Percentiles rank a stretch among this genome's conserved stretches.
Conservation (phyloP, 2,888 invertebrate genomes). For the Nudaria mundana region DNA sequence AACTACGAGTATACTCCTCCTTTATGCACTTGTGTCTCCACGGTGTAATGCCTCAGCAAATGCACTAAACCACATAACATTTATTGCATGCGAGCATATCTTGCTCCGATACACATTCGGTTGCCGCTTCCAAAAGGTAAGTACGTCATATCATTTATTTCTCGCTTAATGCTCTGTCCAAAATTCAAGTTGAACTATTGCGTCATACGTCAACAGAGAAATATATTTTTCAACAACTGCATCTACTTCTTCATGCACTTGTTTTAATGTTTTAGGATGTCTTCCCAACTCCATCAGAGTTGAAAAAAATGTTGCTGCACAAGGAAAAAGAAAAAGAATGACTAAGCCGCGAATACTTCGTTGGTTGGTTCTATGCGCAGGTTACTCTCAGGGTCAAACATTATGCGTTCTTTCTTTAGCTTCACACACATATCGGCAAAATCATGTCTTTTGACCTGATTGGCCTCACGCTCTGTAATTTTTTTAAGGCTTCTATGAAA, state of each 20-base stretch:
- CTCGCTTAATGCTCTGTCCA: constrained; percentile 51
- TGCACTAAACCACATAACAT: constrained; percentile 42
- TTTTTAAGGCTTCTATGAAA: constrained; percentile 54
- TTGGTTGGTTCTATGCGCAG: constrained; percentile 52
- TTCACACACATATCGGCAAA: constrained; percentile 55
- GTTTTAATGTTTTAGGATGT: constrained; percentile 42
- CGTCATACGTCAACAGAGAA: constrained; percentile 19
- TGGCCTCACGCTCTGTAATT: constrained; percentile 47
- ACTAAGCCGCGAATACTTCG: constrained; percentile 32
- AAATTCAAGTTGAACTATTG: constrained; percentile 42
- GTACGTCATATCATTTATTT: constrained; percentile 44
- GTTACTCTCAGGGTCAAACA: constrained; percentile 45
- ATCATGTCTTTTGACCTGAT: constrained; percentile 48
- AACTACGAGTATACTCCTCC: constrained; percentile 42
- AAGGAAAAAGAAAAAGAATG: constrained; percentile 40
- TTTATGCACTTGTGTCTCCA: constrained; percentile 32
- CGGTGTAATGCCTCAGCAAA: constrained; percentile 38
- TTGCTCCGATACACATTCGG: constrained; percentile 63
- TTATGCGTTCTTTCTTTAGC: constrained; percentile 48
- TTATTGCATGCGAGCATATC: constrained; percentile 50
- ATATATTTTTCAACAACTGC: constrained; percentile 17
- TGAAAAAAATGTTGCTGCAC: constrained; percentile 29
- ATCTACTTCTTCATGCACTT: constrained; percentile 20
- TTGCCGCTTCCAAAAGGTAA: constrained; percentile 71
- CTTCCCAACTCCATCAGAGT: constrained; percentile 32